A percentile compares a stretch with the other conserved stretches of the same genome.
Conservation (phyloP, 2,888 invertebrate genomes). For the Hoplodrina ambigua region DNA sequence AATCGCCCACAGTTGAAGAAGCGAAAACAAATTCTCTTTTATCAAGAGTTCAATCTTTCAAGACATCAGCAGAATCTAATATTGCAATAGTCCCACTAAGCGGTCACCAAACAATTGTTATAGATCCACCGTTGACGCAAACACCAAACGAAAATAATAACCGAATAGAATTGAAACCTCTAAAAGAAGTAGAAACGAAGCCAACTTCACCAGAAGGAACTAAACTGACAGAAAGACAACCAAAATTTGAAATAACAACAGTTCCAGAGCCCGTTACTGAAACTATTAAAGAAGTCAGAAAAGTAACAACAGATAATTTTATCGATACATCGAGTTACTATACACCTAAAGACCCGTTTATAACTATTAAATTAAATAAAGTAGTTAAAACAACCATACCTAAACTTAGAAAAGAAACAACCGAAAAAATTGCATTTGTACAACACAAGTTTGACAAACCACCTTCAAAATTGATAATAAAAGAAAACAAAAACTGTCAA, state of each 20-base stretch:
- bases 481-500: conserved; percentile 75
- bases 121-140: conserved; percentile 84
- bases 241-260: conserved; percentile 48
- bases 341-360: conserved; percentile 84
- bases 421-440: conserved; percentile 77
- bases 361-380: conserved; percentile 87
- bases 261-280: conserved; percentile 58
- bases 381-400: conserved; percentile 86
- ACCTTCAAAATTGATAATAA: conserved; percentile 84
- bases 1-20: conserved; percentile 67
- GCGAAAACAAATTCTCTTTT: conserved; percentile 79
- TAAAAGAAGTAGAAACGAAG: conserved; percentile 53
- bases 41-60: conserved; percentile 86
- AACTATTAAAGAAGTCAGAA: conserved; percentile 64
- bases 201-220: conserved; percentile 50
- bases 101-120: conserved; percentile 89
- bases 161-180: conserved; percentile 35
- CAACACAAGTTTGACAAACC: conserved; percentile 84
- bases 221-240: conserved; percentile 31
- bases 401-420: conserved; percentile 81
- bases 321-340: conserved; percentile 79
- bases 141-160: conserved; percentile 63
- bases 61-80: conserved; percentile 86
- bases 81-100: conserved; percentile 87
- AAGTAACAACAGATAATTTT: conserved; percentile 62